Evolutionary conservation across 2,113 vertebrate species (phyloP).

Genomic region (Notarius lentiginosus): DNA sequence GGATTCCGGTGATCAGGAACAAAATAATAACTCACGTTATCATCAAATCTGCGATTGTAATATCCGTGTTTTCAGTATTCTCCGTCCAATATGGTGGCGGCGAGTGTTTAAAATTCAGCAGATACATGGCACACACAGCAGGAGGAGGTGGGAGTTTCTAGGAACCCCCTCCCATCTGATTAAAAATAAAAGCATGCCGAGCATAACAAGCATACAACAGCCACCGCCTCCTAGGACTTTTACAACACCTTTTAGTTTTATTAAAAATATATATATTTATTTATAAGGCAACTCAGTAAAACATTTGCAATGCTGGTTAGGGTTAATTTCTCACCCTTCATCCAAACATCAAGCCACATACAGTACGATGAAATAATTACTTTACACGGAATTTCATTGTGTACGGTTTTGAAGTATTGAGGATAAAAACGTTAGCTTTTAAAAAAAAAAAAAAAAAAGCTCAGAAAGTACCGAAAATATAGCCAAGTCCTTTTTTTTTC

Average conservation of each 20-base stretch:
- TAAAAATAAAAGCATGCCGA: constrained; percentile 56
- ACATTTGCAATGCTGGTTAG: background rate
- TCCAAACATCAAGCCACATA: background rate
- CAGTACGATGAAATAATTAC: background rate
- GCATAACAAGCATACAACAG: background rate
- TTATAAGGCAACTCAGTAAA: background rate
- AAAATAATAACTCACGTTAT: background rate
- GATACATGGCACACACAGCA: constrained; percentile 60
- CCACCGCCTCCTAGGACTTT: constrained; percentile 12
- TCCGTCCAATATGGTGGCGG: constrained; percentile 75
- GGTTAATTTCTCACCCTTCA: background rate
- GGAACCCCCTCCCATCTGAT: constrained; percentile 55
- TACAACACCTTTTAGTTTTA: background rate
- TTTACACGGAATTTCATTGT: background rate
- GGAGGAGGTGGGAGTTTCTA: constrained; percentile 64
- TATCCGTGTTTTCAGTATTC: constrained; percentile 49
- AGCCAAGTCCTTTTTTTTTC: too few species aligned
- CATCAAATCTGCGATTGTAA: constrained; percentile 26
- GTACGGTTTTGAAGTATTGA: background rate
- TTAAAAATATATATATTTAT: background rate
- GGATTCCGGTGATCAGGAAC: background rate
- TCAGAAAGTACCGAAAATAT: background rate
- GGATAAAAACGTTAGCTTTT: background rate
- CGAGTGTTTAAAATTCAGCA: constrained; percentile 67
- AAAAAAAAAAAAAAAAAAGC: background rate